Percentiles rank a stretch among this genome's conserved stretches.
These are phyloP conservation scores for Abrostola tripartita DNA, from an alignment of 2,888 invertebrate genomes.

Conservation along the genomic window DNA sequence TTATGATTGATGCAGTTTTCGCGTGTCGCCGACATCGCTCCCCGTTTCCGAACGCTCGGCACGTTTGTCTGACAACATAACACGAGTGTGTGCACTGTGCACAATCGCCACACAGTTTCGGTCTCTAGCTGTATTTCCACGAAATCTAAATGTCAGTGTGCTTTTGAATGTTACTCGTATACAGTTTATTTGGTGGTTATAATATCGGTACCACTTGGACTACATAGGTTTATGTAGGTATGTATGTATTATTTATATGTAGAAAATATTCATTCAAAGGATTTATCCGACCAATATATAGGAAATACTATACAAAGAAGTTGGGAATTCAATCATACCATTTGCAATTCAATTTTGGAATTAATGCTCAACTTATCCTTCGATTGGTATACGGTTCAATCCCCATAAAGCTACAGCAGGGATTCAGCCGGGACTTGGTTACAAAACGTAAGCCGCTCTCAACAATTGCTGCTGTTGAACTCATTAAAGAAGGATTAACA, in stretches of 20 bases:
- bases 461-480: conserved; percentile 82
- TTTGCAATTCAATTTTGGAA: no score
- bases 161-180: conserved; percentile 38
- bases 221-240: no score
- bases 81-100: conserved; percentile 42
- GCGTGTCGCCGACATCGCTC: conserved; percentile 70
- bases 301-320: no score
- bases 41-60: conserved; percentile 47
- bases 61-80: conserved; percentile 53
- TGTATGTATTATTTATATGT: no score
- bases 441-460: conserved; percentile 65
- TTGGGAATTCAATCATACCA: no score
- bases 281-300: no score
- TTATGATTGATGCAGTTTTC: conserved; percentile 80
- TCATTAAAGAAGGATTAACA: conserved; percentile 83
- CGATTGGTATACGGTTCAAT: conserved; percentile 20
- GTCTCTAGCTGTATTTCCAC: conserved; percentile 25
- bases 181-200: conserved; percentile 22
- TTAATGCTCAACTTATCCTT: no score
- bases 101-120: conserved; percentile 39
- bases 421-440: conserved; percentile 52
- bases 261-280: no score
- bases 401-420: conserved; percentile 34
- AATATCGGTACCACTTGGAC: neutral
- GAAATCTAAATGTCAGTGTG: conserved; percentile 42